Evolutionary conservation across 2,888 invertebrate species (phyloP).

Genomic region (Aphidius colemani): DNA sequence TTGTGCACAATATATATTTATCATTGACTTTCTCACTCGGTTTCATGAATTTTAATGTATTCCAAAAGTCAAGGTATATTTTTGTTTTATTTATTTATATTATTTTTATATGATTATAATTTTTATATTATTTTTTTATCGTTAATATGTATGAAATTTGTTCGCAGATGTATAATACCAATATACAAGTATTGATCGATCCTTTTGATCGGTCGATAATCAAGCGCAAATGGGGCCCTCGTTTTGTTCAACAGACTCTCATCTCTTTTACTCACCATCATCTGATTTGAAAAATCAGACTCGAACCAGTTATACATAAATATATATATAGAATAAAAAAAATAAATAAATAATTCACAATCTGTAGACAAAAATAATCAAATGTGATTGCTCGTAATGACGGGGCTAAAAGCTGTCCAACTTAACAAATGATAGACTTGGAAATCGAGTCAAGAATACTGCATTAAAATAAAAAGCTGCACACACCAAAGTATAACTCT

Average conservation of each 20-base stretch:
- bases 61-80: too few species aligned
- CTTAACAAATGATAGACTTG: constrained; percentile 57
- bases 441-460: too few species aligned
- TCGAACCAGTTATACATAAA: constrained; percentile 1
- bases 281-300: neutral
- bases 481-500: too few species aligned
- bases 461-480: too few species aligned
- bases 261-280: constrained; percentile 16
- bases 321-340: neutral
- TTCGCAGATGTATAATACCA: constrained; percentile 24
- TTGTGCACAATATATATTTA: too few species aligned
- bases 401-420: constrained; percentile 57
- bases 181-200: neutral
- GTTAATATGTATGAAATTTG: constrained; percentile 6
- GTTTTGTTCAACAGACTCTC: constrained; percentile 1
- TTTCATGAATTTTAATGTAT: too few species aligned
- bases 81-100: too few species aligned
- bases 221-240: constrained; percentile 43
- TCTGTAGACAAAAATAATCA: constrained; percentile 60
- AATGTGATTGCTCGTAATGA: constrained; percentile 60
- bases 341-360: too few species aligned
- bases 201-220: constrained; percentile 41
- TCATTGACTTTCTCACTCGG: too few species aligned
- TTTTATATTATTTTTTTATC: neutral
- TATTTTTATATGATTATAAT: too few species aligned